These are phyloP conservation scores for Schlechtendalia chinensis DNA, from an alignment of 1,140 invertebrate genomes.

Conservation along the genomic window DNA sequence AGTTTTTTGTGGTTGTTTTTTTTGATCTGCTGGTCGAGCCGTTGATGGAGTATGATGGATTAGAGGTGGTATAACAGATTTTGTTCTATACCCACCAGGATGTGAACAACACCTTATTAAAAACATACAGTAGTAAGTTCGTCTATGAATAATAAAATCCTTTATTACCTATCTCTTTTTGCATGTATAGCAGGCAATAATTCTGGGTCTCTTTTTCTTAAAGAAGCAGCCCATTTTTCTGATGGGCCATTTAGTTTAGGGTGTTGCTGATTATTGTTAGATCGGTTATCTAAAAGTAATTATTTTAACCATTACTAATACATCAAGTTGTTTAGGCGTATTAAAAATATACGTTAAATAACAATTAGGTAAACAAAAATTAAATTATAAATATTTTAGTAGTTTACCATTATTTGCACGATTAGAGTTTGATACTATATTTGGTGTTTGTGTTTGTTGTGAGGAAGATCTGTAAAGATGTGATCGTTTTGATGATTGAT, in stretches of 20 bases:
- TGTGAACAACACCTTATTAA: constrained; percentile 21
- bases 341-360: not conserved
- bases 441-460: constrained; percentile 40
- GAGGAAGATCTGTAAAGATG: constrained; percentile 37
- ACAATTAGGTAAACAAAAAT: not conserved
- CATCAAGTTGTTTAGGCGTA: too few species aligned
- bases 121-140: not conserved
- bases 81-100: constrained; percentile 40
- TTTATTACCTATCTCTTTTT: constrained; percentile 54
- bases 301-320: not conserved
- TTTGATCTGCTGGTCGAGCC: constrained; percentile 51
- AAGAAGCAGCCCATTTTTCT: constrained; percentile 63
- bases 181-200: constrained; percentile 63
- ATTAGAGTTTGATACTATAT: not conserved
- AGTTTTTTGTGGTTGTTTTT: constrained; percentile 66
- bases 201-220: constrained; percentile 65
- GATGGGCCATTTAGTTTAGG: constrained; percentile 55
- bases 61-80: constrained; percentile 25
- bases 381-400: not conserved
- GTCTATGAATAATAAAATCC: not conserved
- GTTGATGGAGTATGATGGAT: constrained; percentile 25
- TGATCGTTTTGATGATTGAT: constrained; percentile 38
- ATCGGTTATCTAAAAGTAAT: constrained; percentile 18
- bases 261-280: constrained; percentile 14
- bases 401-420: constrained; percentile 22